Evolutionary conservation across 1,140 invertebrate genomes (phyloP).

Genomic region (Microplitis demolitor): DNA sequence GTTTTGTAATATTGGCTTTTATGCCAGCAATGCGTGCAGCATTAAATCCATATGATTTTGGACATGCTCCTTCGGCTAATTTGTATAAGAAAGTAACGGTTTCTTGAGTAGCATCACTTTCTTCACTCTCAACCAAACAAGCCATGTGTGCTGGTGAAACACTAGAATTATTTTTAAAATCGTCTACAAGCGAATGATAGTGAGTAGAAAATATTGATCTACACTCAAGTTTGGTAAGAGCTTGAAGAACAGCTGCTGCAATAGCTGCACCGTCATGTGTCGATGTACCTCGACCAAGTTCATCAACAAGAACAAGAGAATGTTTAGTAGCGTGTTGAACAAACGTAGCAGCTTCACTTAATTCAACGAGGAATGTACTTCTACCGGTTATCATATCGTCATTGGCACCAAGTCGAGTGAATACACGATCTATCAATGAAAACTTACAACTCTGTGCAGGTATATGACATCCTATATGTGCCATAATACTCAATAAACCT

Average conservation of each 20-base stretch:
- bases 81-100: constrained; percentile 98
- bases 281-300: constrained; percentile 90
- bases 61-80: constrained; percentile 87
- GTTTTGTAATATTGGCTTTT: constrained; percentile 69
- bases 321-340: constrained; percentile 84
- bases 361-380: constrained; percentile 94
- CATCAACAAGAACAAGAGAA: constrained; percentile 95
- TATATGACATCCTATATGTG: constrained; percentile 93
- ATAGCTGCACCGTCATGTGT: constrained; percentile 97
- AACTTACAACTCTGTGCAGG: constrained; percentile 80
- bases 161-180: constrained; percentile 73
- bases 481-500: constrained; percentile 86
- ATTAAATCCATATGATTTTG: constrained; percentile 99
- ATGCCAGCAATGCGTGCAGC: constrained; percentile 92
- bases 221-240: constrained; percentile 76
- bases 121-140: constrained; percentile 80
- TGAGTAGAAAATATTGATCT: constrained; percentile 94
- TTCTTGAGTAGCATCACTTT: constrained; percentile 79
- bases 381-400: constrained; percentile 93
- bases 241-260: constrained; percentile 85
- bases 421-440: constrained; percentile 89
- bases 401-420: constrained; percentile 91
- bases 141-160: constrained; percentile 94
- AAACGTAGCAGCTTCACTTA: constrained; percentile 91
- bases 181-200: constrained; percentile 91